Evolutionary conservation across 2,113 vertebrate species (phyloP).

Genomic region (Oryzias curvinotus): DNA sequence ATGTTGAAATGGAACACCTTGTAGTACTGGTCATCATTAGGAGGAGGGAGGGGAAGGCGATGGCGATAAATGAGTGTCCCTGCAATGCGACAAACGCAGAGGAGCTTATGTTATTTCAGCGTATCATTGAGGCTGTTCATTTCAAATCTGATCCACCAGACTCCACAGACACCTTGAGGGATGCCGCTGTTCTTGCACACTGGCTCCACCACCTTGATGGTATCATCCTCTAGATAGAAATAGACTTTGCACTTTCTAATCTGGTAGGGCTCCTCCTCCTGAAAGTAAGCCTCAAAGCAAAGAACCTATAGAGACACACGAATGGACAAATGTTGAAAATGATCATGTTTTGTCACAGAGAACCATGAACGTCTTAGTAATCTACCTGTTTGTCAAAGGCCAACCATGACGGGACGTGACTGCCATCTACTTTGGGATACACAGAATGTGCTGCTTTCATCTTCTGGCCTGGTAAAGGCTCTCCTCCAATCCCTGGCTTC

Average conservation of each 20-base stretch:
- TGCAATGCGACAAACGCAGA: constrained; percentile 37
- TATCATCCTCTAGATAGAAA: constrained; percentile 92
- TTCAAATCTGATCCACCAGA: neutral
- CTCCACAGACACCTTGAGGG: constrained; percentile 79
- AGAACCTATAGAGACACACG: constrained; percentile 74
- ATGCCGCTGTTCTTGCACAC: constrained; percentile 85
- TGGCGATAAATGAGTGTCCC: constrained; percentile 86
- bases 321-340: neutral
- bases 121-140: neutral
- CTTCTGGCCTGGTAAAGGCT: constrained; percentile 77
- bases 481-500: constrained; percentile 86
- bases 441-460: constrained; percentile 69
- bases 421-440: constrained; percentile 73
- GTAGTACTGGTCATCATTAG: constrained; percentile 86
- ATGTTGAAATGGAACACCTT: constrained; percentile 88
- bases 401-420: constrained; percentile 81
- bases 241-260: constrained; percentile 89
- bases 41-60: constrained; percentile 84
- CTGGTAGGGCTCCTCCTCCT: constrained; percentile 83
- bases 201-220: constrained; percentile 90
- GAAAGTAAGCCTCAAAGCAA: constrained; percentile 87
- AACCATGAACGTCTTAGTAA: too few species aligned
- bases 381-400: constrained; percentile 91
- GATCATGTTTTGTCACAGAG: too few species aligned
- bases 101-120: neutral